Percentiles rank a stretch among this genome's conserved stretches.
These are phyloP conservation scores for Mormyrus lacerda DNA, from an alignment of 2,113 vertebrate genomes.

Conservation along the genomic window DNA sequence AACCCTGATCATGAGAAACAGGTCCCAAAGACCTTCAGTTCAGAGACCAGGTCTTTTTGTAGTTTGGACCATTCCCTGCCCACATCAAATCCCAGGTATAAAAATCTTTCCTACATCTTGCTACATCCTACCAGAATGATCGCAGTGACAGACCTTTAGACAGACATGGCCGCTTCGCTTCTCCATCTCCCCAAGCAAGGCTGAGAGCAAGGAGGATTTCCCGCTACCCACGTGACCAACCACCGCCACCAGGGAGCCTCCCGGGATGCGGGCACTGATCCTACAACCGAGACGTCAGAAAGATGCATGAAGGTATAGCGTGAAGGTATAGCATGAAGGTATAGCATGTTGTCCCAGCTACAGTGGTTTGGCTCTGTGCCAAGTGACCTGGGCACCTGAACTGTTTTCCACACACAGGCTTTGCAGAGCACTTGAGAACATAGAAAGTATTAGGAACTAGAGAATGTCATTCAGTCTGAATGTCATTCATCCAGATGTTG, in stretches of 20 bases:
- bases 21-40: neutral
- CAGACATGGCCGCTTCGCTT: slow-evolving; percentile 52
- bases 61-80: neutral
- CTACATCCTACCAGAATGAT: neutral
- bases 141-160: neutral
- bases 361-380: neutral
- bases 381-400: neutral
- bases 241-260: slow-evolving; percentile 54
- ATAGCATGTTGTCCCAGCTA: neutral
- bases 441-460: neutral
- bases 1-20: neutral
- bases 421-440: neutral
- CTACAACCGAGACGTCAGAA: slow-evolving; percentile 31
- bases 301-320: neutral
- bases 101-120: neutral
- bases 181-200: slow-evolving; percentile 63
- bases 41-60: neutral
- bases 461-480: neutral
- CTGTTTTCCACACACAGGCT: neutral
- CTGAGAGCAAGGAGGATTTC: slow-evolving; percentile 67
- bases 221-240: slow-evolving; percentile 60
- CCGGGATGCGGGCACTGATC: slow-evolving; percentile 53
- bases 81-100: neutral
- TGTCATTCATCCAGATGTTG: neutral
- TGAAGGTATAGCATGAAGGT: neutral